Conservation (phyloP, 1,140 invertebrate species). For the Ericerus pela region DNA sequence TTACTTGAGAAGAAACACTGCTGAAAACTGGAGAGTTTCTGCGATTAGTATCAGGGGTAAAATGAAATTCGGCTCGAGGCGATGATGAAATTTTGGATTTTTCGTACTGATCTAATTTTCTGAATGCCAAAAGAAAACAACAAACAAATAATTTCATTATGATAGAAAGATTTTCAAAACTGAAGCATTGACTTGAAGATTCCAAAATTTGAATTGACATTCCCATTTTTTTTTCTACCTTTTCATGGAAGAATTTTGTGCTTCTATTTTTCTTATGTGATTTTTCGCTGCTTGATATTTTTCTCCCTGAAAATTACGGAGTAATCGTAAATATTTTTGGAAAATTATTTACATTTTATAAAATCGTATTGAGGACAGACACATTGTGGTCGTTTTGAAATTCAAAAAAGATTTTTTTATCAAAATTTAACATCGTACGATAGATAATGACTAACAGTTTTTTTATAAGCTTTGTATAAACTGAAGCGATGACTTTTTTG, state of each 20-base stretch:
- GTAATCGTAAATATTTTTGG: neutral
- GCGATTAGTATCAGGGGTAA: neutral
- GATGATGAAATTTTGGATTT: neutral
- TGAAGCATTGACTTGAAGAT: neutral
- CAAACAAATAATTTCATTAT: neutral
- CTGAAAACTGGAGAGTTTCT: no score
- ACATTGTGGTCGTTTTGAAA: neutral
- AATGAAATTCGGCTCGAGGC: neutral
- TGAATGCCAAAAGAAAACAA: neutral
- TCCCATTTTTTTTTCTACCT: neutral
- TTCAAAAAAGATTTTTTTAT: neutral
- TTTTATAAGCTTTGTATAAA: neutral
- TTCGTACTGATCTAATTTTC: neutral
- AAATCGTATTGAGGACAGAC: neutral
- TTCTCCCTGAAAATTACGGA: neutral
- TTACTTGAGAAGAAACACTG: no score
- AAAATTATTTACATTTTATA: neutral
- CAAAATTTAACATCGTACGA: neutral
- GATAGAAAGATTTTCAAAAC: neutral
- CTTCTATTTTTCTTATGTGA: neutral
- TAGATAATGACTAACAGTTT: neutral
- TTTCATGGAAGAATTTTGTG: neutral
- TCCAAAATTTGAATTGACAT: neutral
- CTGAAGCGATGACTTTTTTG: conserved; percentile 1
- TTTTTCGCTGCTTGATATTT: conserved; percentile 2